Conservation (phyloP, 2,888 invertebrate species). For the Ornithoptera alexandrae region DNA sequence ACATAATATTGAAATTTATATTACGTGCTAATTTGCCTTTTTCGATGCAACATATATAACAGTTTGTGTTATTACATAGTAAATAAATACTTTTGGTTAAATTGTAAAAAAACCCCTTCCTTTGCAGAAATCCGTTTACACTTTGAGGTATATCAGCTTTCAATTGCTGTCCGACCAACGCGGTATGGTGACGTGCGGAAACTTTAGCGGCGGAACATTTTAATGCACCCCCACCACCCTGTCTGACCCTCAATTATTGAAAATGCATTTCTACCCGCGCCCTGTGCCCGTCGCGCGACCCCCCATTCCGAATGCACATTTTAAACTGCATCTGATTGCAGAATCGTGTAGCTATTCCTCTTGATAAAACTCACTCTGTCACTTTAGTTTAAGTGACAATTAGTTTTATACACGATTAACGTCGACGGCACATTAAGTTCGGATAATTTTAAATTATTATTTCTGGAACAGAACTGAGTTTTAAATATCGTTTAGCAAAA, state of each 20-base stretch:
- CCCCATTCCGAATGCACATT: constrained; percentile 79
- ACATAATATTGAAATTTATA: too few species aligned
- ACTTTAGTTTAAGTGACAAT: constrained; percentile 61
- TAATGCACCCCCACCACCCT: constrained; percentile 69
- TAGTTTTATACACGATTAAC: constrained; percentile 46
- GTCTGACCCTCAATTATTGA: constrained; percentile 80
- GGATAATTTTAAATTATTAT: not conserved
- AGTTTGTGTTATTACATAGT: too few species aligned
- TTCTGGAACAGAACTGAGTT: not conserved
- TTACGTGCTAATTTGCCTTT: too few species aligned
- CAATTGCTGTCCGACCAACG: constrained; percentile 23
- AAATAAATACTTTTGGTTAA: too few species aligned
- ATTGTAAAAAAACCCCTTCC: too few species aligned
- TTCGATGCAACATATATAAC: too few species aligned
- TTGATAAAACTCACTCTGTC: constrained; percentile 71
- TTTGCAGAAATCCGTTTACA: not conserved
- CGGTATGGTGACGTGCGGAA: constrained; percentile 51
- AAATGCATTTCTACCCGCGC: constrained; percentile 77
- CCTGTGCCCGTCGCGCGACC: constrained; percentile 54
- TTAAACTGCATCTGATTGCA: constrained; percentile 79
- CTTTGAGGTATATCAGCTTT: not conserved
- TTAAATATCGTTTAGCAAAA: not conserved
- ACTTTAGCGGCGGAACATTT: constrained; percentile 68
- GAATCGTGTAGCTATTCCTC: constrained; percentile 67
- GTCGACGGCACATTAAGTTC: constrained; percentile 10